phyloP scores from a whole-genome alignment of 2,797 vertebrate genomes.

The Sebastes aleutianus region DNA sequence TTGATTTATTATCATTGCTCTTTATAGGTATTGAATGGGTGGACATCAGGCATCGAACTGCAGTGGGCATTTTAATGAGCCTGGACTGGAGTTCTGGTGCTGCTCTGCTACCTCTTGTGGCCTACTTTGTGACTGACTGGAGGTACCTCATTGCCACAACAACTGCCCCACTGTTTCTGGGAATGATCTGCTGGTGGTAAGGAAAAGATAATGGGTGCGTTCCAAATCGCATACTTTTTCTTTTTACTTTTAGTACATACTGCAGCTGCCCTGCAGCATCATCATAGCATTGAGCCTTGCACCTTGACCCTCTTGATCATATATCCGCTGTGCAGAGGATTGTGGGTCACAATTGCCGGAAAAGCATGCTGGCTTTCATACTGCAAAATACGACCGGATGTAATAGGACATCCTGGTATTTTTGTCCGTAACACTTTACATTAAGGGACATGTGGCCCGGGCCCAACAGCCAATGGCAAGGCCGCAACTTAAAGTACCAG shows the following conservation, averaged over 20 bases:
- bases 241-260: no score
- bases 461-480: no score
- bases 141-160: slow-evolving; percentile 53
- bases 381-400: not conserved
- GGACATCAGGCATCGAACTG: slow-evolving; percentile 58
- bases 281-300: no score
- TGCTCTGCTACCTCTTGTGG: slow-evolving; percentile 58
- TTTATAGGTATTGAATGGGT: slow-evolving; percentile 75
- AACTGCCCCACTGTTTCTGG: slow-evolving; percentile 82
- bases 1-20: not conserved
- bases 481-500: no score
- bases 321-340: not conserved
- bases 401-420: no score
- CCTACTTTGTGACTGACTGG: slow-evolving; percentile 77
- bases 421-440: no score
- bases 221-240: no score
- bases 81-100: slow-evolving; percentile 66
- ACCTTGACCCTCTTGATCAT: no score
- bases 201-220: slow-evolving; percentile 18
- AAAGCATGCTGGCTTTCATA: not conserved
- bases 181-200: slow-evolving; percentile 85
- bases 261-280: no score
- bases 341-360: not conserved
- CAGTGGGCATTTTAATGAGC: slow-evolving; percentile 57
- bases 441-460: no score